These are phyloP conservation scores for Pegea sp. DNA, from an alignment of 23 tunicate species.

Conservation along the genomic window DNA sequence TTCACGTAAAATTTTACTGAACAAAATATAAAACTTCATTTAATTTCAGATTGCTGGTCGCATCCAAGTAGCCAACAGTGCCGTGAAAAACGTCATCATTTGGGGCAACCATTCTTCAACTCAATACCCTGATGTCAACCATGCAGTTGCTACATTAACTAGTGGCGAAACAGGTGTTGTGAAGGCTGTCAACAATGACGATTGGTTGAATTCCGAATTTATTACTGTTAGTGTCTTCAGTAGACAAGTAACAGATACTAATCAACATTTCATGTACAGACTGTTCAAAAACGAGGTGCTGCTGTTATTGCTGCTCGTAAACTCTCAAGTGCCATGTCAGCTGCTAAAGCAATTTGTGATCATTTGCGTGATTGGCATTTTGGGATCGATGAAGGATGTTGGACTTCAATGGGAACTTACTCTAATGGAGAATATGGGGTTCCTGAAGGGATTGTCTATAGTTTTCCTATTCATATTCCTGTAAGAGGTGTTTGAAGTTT, in stretches of 20 bases:
- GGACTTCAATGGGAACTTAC: constrained; percentile 79
- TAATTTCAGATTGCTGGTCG: not conserved
- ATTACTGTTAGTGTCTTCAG: constrained; percentile 18
- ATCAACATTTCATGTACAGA: constrained; percentile 5
- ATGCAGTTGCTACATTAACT: constrained; percentile 38
- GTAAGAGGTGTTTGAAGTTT: constrained; percentile 3
- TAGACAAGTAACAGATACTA: not conserved
- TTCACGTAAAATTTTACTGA: not conserved
- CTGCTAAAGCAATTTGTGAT: constrained; percentile 96
- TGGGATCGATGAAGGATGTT: constrained; percentile 35
- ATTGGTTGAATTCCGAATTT: constrained; percentile 83
- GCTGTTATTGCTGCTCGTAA: constrained; percentile 90
- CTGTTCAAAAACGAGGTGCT: constrained; percentile 85
- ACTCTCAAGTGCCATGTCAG: constrained; percentile 92
- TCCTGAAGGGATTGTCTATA: constrained; percentile 64
- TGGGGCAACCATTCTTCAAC: constrained; percentile 99
- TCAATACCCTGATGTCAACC: constrained; percentile 82
- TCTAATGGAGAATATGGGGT: constrained; percentile 74
- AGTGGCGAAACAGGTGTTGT: constrained; percentile 12
- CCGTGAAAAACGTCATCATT: constrained; percentile 65
- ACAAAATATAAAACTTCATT: not conserved
- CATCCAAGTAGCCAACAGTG: constrained; percentile 8
- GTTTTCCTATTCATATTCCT: constrained; percentile 51
- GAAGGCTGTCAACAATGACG: constrained; percentile 70
- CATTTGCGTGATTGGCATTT: constrained; percentile 87